phyloP scores from a whole-genome alignment of 1,140 invertebrate genomes.

The Lycorma delicatula region DNA sequence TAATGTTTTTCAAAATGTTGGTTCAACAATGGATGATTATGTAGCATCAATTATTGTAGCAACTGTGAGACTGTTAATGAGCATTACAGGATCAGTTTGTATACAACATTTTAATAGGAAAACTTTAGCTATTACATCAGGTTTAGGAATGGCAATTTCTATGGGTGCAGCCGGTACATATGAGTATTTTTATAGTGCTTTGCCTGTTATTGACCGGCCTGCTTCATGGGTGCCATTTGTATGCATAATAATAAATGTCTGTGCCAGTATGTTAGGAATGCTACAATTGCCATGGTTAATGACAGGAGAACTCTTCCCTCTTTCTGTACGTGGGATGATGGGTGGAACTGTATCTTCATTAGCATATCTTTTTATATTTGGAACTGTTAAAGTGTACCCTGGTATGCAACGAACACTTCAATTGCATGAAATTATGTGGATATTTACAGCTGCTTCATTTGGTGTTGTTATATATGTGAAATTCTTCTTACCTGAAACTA shows the following conservation, averaged over 20 bases:
- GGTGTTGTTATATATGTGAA: constrained; percentile 55
- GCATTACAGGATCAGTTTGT: constrained; percentile 53
- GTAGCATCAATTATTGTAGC: constrained; percentile 66
- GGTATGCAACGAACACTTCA: constrained; percentile 46
- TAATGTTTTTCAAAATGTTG: constrained; percentile 55
- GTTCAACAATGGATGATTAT: constrained; percentile 55
- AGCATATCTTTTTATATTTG: constrained; percentile 60
- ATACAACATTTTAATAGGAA: constrained; percentile 61
- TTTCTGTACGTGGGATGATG: constrained; percentile 55
- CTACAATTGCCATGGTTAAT: constrained; percentile 65
- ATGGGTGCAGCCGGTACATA: constrained; percentile 43
- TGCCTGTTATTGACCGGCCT: constrained; percentile 38
- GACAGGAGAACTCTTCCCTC: constrained; percentile 62
- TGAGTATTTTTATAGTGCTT: constrained; percentile 36
- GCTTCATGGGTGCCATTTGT: constrained; percentile 48
- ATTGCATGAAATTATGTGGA: constrained; percentile 62
- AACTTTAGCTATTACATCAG: constrained; percentile 54
- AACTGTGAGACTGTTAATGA: constrained; percentile 54
- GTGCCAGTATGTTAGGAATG: constrained; percentile 63
- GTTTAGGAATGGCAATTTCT: constrained; percentile 50
- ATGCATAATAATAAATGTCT: constrained; percentile 56
- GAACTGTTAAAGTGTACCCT: constrained; percentile 59
- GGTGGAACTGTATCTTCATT: constrained; percentile 58
- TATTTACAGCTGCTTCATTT: constrained; percentile 61
- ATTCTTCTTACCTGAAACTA: constrained; percentile 69